Base-by-base conservation (phyloP, 2,113 vertebrate genomes). In the Bubalus kerabau region DNA sequence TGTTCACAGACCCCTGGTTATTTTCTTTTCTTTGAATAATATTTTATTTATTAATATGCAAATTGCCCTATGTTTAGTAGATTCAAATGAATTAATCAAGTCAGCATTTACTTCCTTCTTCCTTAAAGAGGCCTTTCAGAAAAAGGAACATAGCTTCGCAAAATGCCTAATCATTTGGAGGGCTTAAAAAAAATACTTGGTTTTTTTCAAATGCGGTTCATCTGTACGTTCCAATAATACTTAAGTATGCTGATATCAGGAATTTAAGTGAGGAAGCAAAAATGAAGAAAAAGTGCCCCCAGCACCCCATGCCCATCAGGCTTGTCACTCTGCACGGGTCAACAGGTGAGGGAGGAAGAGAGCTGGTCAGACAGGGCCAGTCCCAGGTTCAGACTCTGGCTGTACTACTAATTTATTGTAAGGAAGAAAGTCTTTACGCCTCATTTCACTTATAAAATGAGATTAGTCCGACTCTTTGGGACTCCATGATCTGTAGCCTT, bases 261-360 rank as follows among this genome's bases (percentile, higher is more conserved):
- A 46, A 46, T 71, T 46, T n/a, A 87, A 17, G 48, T 24, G 28
- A 90, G 16, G 23, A n/a, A 57, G 82, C 6, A 16, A 11, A 52
- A 71, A 57, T 4, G 11, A 36, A 23, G 10, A 4, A 9, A 2
- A 26, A 30, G 11, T 2, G 19, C n/a, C 50, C 2, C n/a, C 11
- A 21, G 21, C 28, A 5, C 32, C 60, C n/a, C 13, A 0, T 2
- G 4, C 14, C 2, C 7, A 0, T 1, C 2, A 2, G 13, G 5
- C 15, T 10, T 14, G 23, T 12, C 32, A 5, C 9, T 14, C 36
- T 11, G 54, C 28, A 7, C 3, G 2, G 71, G 9, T 7, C 3
- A 7, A 13, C 6, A 0, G 14, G 2, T 3, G n/a, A 14, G 57
- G 6, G 0, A 1, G 24, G 4, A 28, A 19, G 28, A 24, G 24